Percentiles rank a stretch among this genome's conserved stretches.
phyloP scores from a whole-genome alignment of 2,797 vertebrate species.

The Crax fasciolata region DNA sequence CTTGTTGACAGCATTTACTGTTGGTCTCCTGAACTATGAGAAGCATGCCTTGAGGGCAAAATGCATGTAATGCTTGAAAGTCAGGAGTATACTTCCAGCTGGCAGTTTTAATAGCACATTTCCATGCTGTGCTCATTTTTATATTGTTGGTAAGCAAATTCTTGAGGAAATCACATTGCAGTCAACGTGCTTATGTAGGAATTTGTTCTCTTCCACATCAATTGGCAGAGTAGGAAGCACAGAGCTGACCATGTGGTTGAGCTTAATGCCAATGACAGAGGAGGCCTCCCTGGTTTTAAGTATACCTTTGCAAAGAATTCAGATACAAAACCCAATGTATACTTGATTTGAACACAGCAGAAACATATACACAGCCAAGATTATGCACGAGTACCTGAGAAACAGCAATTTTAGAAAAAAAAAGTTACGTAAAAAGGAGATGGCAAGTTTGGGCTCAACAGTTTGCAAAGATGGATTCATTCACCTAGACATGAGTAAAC shows the following conservation, averaged over 20 bases:
- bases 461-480: background rate
- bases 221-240: background rate
- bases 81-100: constrained; percentile 33
- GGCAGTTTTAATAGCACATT: constrained; percentile 56
- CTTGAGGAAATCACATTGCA: constrained; percentile 51
- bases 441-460: background rate
- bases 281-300: background rate
- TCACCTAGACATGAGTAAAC: background rate
- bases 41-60: constrained; percentile 34
- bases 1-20: constrained; percentile 67
- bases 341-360: background rate
- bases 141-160: constrained; percentile 46
- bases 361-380: background rate
- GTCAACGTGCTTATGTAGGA: constrained; percentile 21
- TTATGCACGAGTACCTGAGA: background rate
- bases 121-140: background rate
- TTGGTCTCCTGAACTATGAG: constrained; percentile 26
- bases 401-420: background rate
- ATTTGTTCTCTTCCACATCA: background rate
- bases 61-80: constrained; percentile 27
- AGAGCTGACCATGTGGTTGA: background rate
- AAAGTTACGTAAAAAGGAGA: background rate
- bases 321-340: background rate
- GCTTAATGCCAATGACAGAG: background rate
- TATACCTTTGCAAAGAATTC: background rate